phyloP scores from a whole-genome alignment of 2,113 vertebrate species.

The Percopsis transmontana region DNA sequence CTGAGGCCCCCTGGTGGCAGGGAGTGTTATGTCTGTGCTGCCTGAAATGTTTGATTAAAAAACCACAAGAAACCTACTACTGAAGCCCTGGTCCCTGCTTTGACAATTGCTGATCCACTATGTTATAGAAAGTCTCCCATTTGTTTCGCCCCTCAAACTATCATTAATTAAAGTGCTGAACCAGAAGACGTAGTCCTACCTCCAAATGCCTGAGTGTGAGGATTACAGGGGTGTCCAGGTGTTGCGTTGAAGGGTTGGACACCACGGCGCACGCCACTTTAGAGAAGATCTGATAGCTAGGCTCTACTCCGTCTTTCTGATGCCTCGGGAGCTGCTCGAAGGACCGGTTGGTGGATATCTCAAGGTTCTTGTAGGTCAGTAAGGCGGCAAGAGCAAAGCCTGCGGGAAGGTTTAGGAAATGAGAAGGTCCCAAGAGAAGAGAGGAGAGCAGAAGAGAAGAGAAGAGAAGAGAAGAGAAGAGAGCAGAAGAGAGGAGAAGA shows the following conservation, averaged over 20 bases:
- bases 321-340: slow-evolving; percentile 37
- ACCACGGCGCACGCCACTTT: slow-evolving; percentile 75
- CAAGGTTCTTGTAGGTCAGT: slow-evolving; percentile 74
- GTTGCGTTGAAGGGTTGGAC: slow-evolving; percentile 68
- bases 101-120: no score
- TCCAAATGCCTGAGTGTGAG: slow-evolving; percentile 73
- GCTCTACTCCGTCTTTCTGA: slow-evolving; percentile 13
- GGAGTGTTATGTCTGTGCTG: no score
- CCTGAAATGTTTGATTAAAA: no score
- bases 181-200: slow-evolving; percentile 41
- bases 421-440: neutral
- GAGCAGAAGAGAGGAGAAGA: neutral
- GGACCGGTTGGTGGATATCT: slow-evolving; percentile 50
- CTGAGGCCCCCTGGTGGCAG: no score
- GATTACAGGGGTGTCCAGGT: slow-evolving; percentile 57
- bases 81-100: no score
- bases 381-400: slow-evolving; percentile 73
- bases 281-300: slow-evolving; percentile 54
- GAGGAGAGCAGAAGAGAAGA: neutral
- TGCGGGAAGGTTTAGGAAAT: slow-evolving; percentile 32
- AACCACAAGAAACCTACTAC: no score
- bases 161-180: neutral
- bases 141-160: no score
- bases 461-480: neutral
- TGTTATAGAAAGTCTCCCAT: no score